These are phyloP conservation scores for Eulithis testata DNA, from an alignment of 2,888 invertebrate genomes.

Conservation along the genomic window DNA sequence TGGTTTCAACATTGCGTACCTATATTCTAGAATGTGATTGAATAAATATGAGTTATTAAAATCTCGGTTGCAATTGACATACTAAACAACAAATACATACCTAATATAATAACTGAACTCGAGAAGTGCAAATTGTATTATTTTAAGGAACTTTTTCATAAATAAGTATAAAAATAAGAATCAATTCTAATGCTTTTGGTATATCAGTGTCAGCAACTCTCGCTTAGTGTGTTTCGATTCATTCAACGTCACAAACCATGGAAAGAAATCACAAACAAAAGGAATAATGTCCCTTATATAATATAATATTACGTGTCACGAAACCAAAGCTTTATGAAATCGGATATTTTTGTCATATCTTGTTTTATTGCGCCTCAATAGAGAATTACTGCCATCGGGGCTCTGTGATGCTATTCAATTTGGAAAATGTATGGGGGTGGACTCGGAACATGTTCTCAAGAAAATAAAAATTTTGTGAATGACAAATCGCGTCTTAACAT, in stretches of 20 bases:
- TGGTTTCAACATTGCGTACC: not conserved
- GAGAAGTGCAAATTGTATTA: too few relatives aligned
- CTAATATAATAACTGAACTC: too few relatives aligned
- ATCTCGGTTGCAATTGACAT: too few relatives aligned
- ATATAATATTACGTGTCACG: slow-evolving; percentile 82
- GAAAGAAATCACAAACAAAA: slow-evolving; percentile 72
- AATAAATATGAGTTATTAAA: too few relatives aligned
- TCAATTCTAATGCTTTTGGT: too few relatives aligned
- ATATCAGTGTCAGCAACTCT: slow-evolving; percentile 13
- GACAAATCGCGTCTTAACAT: slow-evolving; percentile 8
- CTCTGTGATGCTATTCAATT: slow-evolving; percentile 68
- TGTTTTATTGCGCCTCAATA: slow-evolving; percentile 79
- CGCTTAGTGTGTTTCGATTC: slow-evolving; percentile 54
- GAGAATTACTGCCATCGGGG: slow-evolving; percentile 66
- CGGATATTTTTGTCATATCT: slow-evolving; percentile 85
- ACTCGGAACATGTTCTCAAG: slow-evolving; percentile 12
- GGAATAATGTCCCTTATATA: slow-evolving; percentile 77
- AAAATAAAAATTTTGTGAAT: slow-evolving; percentile 20
- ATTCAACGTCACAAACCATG: slow-evolving; percentile 60
- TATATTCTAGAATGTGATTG: too few relatives aligned
- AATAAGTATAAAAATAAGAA: too few relatives aligned
- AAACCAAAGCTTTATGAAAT: slow-evolving; percentile 84
- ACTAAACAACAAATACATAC: too few relatives aligned
- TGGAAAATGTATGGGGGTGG: slow-evolving; percentile 62
- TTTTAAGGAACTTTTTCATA: too few relatives aligned